Percentiles rank a stretch among this genome's conserved stretches.
Conservation (phyloP, 1,140 invertebrate species). For the Conus ventricosus region DNA sequence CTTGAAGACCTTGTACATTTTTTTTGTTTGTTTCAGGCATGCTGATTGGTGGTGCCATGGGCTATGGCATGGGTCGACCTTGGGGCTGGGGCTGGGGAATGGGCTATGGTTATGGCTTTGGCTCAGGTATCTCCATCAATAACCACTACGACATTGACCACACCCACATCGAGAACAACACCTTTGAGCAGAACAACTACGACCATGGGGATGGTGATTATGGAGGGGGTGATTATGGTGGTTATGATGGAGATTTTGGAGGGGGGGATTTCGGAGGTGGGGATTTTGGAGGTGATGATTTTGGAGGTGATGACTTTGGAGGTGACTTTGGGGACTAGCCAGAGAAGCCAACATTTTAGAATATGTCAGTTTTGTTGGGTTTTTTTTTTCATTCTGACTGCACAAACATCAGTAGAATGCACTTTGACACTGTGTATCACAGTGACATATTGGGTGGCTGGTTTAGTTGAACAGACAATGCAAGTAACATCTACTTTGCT, state of each 20-base stretch:
- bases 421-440: too few species aligned
- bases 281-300: conserved; percentile 35
- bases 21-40: conserved; percentile 28
- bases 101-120: neutral
- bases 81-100: conserved; percentile 39
- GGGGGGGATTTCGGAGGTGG: conserved; percentile 30
- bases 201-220: conserved; percentile 22
- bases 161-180: conserved; percentile 40
- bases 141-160: conserved; percentile 41
- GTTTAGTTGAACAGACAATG: too few species aligned
- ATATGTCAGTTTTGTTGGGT: too few species aligned
- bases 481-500: too few species aligned
- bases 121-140: conserved; percentile 38
- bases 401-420: neutral
- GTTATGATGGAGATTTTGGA: conserved; percentile 25
- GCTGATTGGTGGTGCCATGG: conserved; percentile 37
- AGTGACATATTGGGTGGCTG: too few species aligned
- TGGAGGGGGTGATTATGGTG: conserved; percentile 21
- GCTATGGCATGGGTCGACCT: conserved; percentile 38
- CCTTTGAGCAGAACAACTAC: conserved; percentile 31
- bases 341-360: too few species aligned
- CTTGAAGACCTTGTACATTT: too few species aligned
- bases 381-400: neutral
- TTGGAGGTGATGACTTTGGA: conserved; percentile 38
- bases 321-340: conserved; percentile 25